Evolutionary conservation across 2,113 vertebrate genomes (phyloP).

Genomic region (Tyrannus savana): DNA sequence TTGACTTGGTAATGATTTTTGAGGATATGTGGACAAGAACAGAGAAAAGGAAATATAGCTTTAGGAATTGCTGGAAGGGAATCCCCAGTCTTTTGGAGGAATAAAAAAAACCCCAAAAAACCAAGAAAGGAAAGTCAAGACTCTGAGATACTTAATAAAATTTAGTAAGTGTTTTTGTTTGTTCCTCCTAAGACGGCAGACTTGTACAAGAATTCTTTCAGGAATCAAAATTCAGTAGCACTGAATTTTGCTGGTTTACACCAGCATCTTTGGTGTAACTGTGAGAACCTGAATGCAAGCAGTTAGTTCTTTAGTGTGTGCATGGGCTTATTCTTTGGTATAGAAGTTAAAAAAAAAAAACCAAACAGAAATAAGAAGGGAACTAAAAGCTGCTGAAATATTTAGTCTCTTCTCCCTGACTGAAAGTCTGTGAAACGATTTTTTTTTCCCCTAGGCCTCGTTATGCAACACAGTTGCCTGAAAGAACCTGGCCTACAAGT

Average conservation of each 20-base stretch:
- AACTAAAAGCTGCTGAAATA: constrained; percentile 23
- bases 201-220: not conserved
- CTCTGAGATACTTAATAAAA: not conserved
- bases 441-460: not conserved
- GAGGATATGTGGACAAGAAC: not conserved
- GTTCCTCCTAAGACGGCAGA: not conserved
- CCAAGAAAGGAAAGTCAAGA: not conserved
- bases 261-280: not conserved
- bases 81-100: fast-evolving
- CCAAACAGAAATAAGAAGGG: too few relatives aligned
- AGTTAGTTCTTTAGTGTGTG: not conserved
- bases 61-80: not conserved
- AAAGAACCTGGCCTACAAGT: constrained; percentile 26
- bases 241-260: not conserved
- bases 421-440: not conserved
- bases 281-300: not conserved
- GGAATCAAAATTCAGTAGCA: not conserved
- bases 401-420: not conserved
- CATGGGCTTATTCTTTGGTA: not conserved
- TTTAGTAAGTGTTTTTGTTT: not conserved
- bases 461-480: constrained; percentile 33
- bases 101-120: not conserved
- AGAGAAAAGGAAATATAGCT: not conserved
- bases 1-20: constrained; percentile 11
- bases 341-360: not conserved